phyloP scores from a whole-genome alignment of 2,888 invertebrate genomes.

The Buathra laborator region DNA sequence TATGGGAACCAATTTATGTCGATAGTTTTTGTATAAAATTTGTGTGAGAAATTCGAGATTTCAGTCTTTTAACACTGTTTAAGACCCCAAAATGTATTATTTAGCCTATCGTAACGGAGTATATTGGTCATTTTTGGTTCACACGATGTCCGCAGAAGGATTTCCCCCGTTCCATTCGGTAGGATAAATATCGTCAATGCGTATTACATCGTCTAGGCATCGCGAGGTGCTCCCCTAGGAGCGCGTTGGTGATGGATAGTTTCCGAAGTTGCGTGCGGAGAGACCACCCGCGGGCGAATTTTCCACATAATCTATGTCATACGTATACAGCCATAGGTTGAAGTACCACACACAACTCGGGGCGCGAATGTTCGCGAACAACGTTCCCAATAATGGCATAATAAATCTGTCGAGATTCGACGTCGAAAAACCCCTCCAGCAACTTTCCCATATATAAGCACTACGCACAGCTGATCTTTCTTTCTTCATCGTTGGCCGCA shows the following conservation, averaged over 20 bases:
- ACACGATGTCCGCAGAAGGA: conserved; percentile 17
- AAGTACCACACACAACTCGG: conserved; percentile 36
- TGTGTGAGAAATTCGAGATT: no score
- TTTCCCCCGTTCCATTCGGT: not conserved
- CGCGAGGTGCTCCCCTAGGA: not conserved
- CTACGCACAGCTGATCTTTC: conserved; percentile 44
- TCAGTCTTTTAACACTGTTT: no score
- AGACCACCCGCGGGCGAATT: conserved; percentile 77
- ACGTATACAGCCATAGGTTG: conserved; percentile 36
- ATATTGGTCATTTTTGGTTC: conserved; percentile 19
- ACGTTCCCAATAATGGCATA: conserved; percentile 77
- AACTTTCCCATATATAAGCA: conserved; percentile 43
- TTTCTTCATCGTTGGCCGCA: conserved; percentile 36
- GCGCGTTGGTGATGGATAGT: conserved; percentile 33
- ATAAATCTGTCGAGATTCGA: conserved; percentile 75
- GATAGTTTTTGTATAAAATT: no score
- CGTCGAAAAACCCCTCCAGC: conserved; percentile 70
- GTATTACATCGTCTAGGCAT: conserved; percentile 19
- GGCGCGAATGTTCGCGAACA: conserved; percentile 68
- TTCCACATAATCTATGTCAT: conserved; percentile 63
- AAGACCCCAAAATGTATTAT: no score
- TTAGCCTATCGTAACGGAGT: no score
- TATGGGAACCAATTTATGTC: no score
- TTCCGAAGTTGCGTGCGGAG: conserved; percentile 44
- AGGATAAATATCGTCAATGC: conserved; percentile 35